Evolutionary conservation across 53 echinoderm and acorn worm species (phyloP).

Genomic region (Hippasteria phrygiana): DNA sequence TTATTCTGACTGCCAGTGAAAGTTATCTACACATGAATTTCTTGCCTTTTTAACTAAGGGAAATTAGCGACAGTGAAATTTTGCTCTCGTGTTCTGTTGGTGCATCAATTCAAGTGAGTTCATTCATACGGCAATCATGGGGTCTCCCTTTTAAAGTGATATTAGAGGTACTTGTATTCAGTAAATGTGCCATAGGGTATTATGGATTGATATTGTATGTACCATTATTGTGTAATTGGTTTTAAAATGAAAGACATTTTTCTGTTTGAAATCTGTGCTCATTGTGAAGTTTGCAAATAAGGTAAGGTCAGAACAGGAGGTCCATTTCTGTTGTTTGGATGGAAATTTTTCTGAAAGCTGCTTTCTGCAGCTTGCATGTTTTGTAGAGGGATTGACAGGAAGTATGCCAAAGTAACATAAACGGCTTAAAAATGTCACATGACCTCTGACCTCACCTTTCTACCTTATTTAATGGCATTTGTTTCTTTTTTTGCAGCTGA

Average conservation of each 20-base stretch:
- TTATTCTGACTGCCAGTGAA: background rate
- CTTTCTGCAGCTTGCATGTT: too few species aligned
- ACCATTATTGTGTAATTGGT: background rate
- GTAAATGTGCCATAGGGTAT: background rate
- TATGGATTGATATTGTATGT: background rate
- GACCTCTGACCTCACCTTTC: background rate
- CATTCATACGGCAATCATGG: too few species aligned
- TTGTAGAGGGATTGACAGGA: too few species aligned
- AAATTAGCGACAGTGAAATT: too few species aligned
- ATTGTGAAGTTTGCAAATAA: slow-evolving; percentile 25
- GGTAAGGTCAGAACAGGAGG: slow-evolving; percentile 21
- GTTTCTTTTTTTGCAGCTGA: slow-evolving; percentile 50
- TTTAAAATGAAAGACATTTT: background rate
- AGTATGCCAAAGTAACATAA: too few species aligned
- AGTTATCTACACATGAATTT: background rate
- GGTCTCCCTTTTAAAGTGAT: background rate
- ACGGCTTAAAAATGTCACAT: too few species aligned
- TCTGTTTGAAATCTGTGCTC: slow-evolving; percentile 58
- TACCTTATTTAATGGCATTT: background rate
- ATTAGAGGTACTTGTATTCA: background rate
- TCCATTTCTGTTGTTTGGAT: background rate
- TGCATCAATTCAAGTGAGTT: too few species aligned
- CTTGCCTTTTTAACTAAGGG: background rate
- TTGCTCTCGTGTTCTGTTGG: too few species aligned
- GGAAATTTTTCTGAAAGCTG: background rate